Evolutionary conservation across 92 coral and sea anemone genomes (phyloP).

Genomic region (Galaxea fascicularis): DNA sequence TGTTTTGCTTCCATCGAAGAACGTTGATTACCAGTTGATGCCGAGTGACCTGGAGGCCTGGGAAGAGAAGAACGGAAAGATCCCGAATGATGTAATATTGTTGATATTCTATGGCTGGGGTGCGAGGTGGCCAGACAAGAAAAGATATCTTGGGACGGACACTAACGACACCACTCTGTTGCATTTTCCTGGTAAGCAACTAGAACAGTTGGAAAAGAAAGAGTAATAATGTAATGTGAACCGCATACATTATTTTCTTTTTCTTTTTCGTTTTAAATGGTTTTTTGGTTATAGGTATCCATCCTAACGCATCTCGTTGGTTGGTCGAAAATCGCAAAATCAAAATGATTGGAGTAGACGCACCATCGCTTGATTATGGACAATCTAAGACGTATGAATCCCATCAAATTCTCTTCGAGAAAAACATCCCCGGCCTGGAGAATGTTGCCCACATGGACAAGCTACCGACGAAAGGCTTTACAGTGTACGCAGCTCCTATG

Average conservation of each 20-base stretch:
- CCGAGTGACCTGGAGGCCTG: conserved; percentile 67
- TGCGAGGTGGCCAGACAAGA: conserved; percentile 70
- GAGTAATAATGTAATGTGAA: no score
- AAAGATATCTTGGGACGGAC: conserved; percentile 72
- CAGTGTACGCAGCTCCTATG: conserved; percentile 83
- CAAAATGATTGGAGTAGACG: conserved; percentile 78
- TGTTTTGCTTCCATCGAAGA: not conserved
- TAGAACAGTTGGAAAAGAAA: no score
- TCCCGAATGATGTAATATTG: conserved; percentile 74
- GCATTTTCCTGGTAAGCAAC: conserved; percentile 81
- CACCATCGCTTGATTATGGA: conserved; percentile 81
- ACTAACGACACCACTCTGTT: conserved; percentile 49
- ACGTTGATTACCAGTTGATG: conserved; percentile 65
- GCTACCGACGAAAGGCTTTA: conserved; percentile 74
- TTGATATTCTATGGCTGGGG: conserved; percentile 78
- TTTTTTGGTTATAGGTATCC: no score
- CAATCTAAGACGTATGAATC: conserved; percentile 58
- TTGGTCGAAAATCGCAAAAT: conserved; percentile 62
- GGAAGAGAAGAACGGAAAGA: conserved; percentile 68
- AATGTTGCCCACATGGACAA: conserved; percentile 82
- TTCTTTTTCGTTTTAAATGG: no score
- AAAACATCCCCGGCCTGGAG: conserved; percentile 78
- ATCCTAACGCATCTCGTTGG: conserved; percentile 30
- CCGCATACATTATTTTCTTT: no score
- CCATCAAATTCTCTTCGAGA: conserved; percentile 58